These are phyloP conservation scores for Lontra canadensis DNA, from an alignment of 2,113 vertebrate genomes.

Conservation along the genomic window DNA sequence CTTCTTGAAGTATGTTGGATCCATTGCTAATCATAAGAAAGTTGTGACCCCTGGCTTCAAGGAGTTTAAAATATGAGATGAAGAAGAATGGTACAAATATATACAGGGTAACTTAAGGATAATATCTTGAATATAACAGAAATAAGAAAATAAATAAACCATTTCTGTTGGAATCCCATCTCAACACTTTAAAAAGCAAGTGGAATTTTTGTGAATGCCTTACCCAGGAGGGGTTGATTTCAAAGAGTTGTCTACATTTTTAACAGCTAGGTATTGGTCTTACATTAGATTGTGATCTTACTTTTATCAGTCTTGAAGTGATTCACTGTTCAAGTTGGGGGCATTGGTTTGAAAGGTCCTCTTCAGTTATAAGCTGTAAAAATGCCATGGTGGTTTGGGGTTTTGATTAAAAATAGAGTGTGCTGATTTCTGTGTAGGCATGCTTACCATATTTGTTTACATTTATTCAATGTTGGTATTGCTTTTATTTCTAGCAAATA, in stretches of 20 bases:
- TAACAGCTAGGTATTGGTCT: not conserved
- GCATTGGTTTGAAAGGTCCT: slow-evolving; percentile 69
- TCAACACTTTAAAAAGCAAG: not conserved
- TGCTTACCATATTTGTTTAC: slow-evolving; percentile 71
- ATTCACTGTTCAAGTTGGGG: slow-evolving; percentile 46
- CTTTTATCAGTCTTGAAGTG: slow-evolving; percentile 68
- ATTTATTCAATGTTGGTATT: slow-evolving; percentile 68
- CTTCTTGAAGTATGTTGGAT: not conserved
- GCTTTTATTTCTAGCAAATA: slow-evolving; percentile 72
- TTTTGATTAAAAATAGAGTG: slow-evolving; percentile 75
- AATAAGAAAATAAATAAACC: slow-evolving; percentile 36
- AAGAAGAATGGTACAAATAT: not conserved
- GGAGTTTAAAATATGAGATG: not conserved
- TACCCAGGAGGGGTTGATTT: not conserved
- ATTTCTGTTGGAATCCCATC: not conserved
- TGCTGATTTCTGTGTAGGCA: slow-evolving; percentile 69
- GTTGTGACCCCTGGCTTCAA: not conserved
- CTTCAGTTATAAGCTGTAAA: slow-evolving; percentile 72
- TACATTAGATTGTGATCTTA: slow-evolving; percentile 54
- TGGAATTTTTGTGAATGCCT: slow-evolving; percentile 20
- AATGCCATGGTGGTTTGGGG: slow-evolving; percentile 73
- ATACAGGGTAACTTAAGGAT: not conserved
- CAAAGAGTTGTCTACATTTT: slow-evolving; percentile 11
- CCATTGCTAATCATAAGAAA: slow-evolving; percentile 8
- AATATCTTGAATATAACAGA: not conserved